Conservation (phyloP, 2,888 invertebrate species). For the Metopia argyrocephala region DNA sequence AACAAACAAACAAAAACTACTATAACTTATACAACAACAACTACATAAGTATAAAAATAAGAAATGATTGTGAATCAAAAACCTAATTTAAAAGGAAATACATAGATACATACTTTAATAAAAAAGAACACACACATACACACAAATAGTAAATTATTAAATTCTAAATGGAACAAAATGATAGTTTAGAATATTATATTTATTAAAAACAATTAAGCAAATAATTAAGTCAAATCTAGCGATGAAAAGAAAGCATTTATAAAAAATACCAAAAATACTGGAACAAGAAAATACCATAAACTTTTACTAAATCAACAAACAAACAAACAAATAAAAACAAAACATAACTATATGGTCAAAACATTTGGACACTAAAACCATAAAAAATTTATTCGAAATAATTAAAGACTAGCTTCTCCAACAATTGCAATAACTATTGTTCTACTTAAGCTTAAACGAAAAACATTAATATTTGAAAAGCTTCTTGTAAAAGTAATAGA, state of each 20-base stretch:
- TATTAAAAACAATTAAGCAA: neutral
- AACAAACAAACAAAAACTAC: neutral
- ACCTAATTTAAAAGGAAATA: too few relatives aligned
- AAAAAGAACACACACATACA: conserved; percentile 1
- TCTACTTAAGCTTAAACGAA: conserved; percentile 47
- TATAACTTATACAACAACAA: neutral
- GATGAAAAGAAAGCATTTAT: conserved; percentile 57
- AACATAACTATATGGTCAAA: conserved; percentile 20
- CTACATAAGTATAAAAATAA: neutral
- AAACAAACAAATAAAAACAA: neutral
- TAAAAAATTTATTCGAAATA: neutral
- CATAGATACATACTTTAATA: conserved; percentile 2
- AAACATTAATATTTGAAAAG: conserved; percentile 28
- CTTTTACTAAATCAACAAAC: conserved; percentile 13
- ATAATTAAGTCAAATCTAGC: conserved; percentile 39
- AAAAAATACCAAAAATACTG: conserved; percentile 38
- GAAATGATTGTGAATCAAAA: conserved; percentile 38
- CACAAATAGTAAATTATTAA: neutral
- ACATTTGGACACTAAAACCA: neutral
- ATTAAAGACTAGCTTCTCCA: conserved; percentile 55
- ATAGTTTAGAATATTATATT: conserved; percentile 49
- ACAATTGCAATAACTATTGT: conserved; percentile 41
- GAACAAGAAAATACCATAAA: conserved; percentile 44
- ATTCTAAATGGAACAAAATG: conserved; percentile 44
- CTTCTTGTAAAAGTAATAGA: conserved; percentile 44